Evolutionary conservation across 2,888 invertebrate species (phyloP).

Genomic region (Ochropleura leucogaster): DNA sequence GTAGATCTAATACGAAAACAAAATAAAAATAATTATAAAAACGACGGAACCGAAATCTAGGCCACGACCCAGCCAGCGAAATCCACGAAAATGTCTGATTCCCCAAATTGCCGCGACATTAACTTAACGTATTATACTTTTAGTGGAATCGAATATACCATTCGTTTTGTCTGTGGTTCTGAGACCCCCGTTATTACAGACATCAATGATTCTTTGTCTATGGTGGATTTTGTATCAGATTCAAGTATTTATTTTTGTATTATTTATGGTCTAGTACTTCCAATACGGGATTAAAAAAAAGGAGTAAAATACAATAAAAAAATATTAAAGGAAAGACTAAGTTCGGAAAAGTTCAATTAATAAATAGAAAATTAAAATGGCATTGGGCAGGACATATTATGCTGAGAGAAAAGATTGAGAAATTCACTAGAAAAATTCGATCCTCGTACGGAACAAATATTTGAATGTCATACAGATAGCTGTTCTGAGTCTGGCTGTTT

Average conservation of each 20-base stretch:
- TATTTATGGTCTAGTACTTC: not conserved
- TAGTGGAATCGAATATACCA: conserved; percentile 59
- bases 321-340: too few relatives aligned
- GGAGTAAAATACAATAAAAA: too few relatives aligned
- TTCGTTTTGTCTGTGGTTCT: conserved; percentile 55
- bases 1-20: too few relatives aligned
- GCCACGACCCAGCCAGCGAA: conserved; percentile 36
- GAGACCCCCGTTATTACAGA: conserved; percentile 63
- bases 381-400: too few relatives aligned
- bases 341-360: too few relatives aligned
- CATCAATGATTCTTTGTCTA: conserved; percentile 55
- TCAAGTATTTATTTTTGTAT: not conserved
- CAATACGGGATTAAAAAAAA: too few relatives aligned
- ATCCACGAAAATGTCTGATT: conserved; percentile 55
- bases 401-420: too few relatives aligned
- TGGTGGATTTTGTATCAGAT: conserved; percentile 18
- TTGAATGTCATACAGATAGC: too few relatives aligned
- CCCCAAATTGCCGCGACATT: conserved; percentile 58
- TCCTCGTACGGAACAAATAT: too few relatives aligned
- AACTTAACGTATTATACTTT: conserved; percentile 63
- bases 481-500: too few relatives aligned
- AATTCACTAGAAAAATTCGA: too few relatives aligned
- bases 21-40: conserved; percentile 36
- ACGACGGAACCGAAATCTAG: conserved; percentile 29
- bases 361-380: too few relatives aligned